Evolutionary conservation across 1,140 invertebrate species (phyloP).

Genomic region (Ips nitidus): DNA sequence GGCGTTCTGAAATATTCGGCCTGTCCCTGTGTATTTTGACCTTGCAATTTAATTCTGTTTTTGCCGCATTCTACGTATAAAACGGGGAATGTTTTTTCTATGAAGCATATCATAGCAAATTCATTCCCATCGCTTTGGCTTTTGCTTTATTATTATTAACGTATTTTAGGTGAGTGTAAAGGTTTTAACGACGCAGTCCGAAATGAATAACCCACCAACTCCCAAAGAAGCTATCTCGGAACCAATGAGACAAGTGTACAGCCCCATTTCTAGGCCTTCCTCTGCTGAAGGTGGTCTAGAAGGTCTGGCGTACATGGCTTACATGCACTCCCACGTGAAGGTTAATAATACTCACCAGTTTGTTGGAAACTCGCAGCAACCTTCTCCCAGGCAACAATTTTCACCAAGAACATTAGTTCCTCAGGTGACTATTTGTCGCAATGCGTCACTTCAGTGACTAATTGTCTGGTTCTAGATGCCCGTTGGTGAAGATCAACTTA

Average conservation of each 20-base stretch:
- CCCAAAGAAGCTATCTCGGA: constrained; percentile 41
- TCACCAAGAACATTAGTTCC: constrained; percentile 50
- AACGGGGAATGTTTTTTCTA: too few relatives aligned
- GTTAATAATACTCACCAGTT: constrained; percentile 44
- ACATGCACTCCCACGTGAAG: constrained; percentile 53
- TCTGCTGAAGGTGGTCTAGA: constrained; percentile 56
- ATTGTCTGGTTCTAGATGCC: constrained; percentile 17
- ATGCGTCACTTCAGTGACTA: not conserved
- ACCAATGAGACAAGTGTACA: constrained; percentile 57
- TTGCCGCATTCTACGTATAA: too few relatives aligned
- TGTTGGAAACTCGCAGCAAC: constrained; percentile 43
- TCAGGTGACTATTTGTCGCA: constrained; percentile 25
- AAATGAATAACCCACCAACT: constrained; percentile 29
- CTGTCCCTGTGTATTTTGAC: too few relatives aligned
- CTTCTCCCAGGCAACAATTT: constrained; percentile 39
- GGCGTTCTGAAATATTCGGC: too few relatives aligned
- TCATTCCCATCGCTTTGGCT: not conserved
- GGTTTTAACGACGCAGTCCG: constrained; percentile 40
- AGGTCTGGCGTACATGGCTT: constrained; percentile 59
- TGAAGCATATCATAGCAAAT: too few relatives aligned
- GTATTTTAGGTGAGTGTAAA: constrained; percentile 50
- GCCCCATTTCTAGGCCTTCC: constrained; percentile 68
- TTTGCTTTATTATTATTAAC: not conserved
- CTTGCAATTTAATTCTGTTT: too few relatives aligned
- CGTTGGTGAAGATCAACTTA: constrained; percentile 9